Evolutionary conservation across 2,797 vertebrate species (phyloP).

Genomic region (Epinephelus malabaricus): DNA sequence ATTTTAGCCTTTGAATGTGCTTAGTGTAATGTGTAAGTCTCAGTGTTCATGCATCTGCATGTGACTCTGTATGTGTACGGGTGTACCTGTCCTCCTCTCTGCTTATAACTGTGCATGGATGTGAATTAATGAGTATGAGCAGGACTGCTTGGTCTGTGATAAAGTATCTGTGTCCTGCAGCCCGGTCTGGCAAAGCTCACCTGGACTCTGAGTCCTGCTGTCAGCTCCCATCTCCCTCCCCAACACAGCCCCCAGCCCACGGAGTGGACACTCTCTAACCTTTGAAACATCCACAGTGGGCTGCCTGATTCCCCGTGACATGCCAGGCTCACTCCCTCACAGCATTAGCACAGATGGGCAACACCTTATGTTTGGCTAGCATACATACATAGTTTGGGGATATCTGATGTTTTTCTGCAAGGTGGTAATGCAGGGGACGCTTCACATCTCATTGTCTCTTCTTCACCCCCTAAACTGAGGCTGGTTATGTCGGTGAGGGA

Average conservation of each 20-base stretch:
- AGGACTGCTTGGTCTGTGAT: slow-evolving; percentile 58
- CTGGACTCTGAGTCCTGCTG: slow-evolving; percentile 78
- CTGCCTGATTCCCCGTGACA: slow-evolving; percentile 78
- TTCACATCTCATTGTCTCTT: slow-evolving; percentile 45
- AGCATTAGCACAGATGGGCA: slow-evolving; percentile 75
- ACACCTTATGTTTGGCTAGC: slow-evolving; percentile 64
- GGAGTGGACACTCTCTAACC: slow-evolving; percentile 72
- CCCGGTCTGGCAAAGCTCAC: slow-evolving; percentile 76
- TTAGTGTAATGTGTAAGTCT: slow-evolving; percentile 16
- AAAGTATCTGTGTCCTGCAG: slow-evolving; percentile 74
- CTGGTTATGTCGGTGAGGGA: slow-evolving; percentile 7
- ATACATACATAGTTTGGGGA: slow-evolving; percentile 27
- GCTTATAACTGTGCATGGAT: slow-evolving; percentile 40
- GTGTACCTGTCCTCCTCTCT: slow-evolving; percentile 31
- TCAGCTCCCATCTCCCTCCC: slow-evolving; percentile 79
- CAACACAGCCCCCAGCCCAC: slow-evolving; percentile 60
- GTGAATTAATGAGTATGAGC: slow-evolving; percentile 68
- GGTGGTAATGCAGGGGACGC: slow-evolving; percentile 9
- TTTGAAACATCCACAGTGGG: slow-evolving; percentile 73
- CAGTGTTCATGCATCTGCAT: slow-evolving; percentile 34
- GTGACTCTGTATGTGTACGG: slow-evolving; percentile 22
- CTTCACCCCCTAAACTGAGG: slow-evolving; percentile 23
- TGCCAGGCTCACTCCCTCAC: slow-evolving; percentile 62
- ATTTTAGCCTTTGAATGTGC: slow-evolving; percentile 52
- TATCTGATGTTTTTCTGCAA: slow-evolving; percentile 44